Evolutionary conservation across 2,113 vertebrate genomes (phyloP).

Genomic region (Arvicanthis niloticus): DNA sequence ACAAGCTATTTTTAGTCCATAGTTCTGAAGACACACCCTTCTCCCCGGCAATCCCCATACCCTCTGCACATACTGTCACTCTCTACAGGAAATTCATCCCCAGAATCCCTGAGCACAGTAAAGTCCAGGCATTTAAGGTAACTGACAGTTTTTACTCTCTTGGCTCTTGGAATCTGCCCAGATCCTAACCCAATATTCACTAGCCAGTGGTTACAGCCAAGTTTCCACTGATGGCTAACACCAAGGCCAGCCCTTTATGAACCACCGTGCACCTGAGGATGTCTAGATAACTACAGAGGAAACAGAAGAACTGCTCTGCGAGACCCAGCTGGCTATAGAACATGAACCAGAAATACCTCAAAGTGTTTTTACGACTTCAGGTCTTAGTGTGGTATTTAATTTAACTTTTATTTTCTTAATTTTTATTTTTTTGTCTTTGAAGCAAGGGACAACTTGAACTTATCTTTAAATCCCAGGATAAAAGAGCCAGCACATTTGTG

Average conservation of each 20-base stretch:
- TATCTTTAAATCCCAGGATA: background rate
- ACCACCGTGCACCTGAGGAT: fast-evolving
- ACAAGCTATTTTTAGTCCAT: no score
- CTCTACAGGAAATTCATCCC: background rate
- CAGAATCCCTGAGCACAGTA: fast-evolving
- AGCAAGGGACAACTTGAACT: background rate
- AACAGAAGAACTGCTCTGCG: background rate
- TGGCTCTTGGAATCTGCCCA: background rate
- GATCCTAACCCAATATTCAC: background rate
- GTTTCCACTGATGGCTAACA: background rate
- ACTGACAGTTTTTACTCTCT: background rate
- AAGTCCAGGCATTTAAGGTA: background rate
- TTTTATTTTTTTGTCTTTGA: background rate
- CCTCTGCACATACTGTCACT: fast-evolving
- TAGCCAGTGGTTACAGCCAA: fast-evolving
- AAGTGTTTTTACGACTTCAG: background rate
- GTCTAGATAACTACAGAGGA: fast-evolving
- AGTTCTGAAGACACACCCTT: fast-evolving
- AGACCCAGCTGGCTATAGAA: background rate
- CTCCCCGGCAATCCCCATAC: fast-evolving
- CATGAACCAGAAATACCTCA: background rate
- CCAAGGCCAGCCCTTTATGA: fast-evolving
- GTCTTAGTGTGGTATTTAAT: background rate
- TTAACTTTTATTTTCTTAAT: background rate
- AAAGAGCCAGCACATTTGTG: background rate